phyloP scores from a whole-genome alignment of 1,140 invertebrate species.

The Caenorhabditis latens region DNA sequence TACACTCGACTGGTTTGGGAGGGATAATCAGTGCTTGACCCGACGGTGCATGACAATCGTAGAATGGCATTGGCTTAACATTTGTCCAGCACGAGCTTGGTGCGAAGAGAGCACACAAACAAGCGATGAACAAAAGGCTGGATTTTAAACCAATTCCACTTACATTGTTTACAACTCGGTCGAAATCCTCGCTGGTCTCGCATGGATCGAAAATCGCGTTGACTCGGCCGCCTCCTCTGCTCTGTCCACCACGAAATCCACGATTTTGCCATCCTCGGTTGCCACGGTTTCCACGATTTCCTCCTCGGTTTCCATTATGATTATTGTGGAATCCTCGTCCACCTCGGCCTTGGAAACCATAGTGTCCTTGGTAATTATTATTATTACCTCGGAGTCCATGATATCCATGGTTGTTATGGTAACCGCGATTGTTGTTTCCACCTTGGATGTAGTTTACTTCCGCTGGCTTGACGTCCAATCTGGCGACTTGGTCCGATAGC shows the following conservation, averaged over 20 bases:
- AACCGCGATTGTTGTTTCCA: no score
- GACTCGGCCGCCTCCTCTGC: not conserved
- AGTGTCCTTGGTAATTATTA: no score
- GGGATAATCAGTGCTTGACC: not conserved
- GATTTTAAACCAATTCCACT: not conserved
- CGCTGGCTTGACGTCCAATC: not conserved
- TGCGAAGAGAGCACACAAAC: not conserved
- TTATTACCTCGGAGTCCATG: not conserved
- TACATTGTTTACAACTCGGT: not conserved
- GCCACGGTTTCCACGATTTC: not conserved
- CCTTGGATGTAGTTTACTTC: not conserved
- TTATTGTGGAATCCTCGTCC: no score
- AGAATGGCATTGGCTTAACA: not conserved
- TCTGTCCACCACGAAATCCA: no score
- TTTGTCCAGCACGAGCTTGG: not conserved
- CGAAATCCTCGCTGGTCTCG: not conserved
- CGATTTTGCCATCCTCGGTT: no score
- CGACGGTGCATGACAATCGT: not conserved
- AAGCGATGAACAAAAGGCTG: not conserved
- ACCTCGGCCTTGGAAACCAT: not conserved
- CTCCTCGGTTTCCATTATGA: no score
- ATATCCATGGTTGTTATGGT: no score
- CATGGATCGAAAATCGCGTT: not conserved
- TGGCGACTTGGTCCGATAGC: not conserved
- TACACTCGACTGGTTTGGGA: not conserved